Evolutionary conservation across 2,888 invertebrate species (phyloP).

Genomic region (Dynastes hyllus): DNA sequence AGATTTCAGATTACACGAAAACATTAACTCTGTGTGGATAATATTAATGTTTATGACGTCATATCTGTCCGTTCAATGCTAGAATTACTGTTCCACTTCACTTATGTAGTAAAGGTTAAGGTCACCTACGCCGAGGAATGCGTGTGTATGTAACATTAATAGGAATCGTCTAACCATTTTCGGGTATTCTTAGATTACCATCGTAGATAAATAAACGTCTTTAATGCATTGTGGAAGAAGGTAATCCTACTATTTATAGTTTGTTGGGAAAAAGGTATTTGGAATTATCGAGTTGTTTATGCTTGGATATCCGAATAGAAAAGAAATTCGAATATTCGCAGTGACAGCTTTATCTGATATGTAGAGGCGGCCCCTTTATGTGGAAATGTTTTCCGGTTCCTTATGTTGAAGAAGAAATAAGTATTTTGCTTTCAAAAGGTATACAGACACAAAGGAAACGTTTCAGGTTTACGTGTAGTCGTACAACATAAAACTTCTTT

Average conservation of each 20-base stretch:
- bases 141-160: slow-evolving; percentile 17
- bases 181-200: slow-evolving; percentile 7
- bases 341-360: no score
- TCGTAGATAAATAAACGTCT: slow-evolving; percentile 1
- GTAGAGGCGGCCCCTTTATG: not conserved
- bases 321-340: no score
- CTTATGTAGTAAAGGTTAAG: slow-evolving; percentile 17
- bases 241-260: slow-evolving; percentile 1
- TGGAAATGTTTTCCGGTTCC: not conserved
- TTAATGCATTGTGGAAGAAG: not conserved
- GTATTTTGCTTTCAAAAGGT: not conserved
- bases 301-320: not conserved
- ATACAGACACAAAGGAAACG: no score
- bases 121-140: slow-evolving; percentile 18
- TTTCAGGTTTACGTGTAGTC: no score
- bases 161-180: not conserved
- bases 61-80: not conserved
- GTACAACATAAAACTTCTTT: no score
- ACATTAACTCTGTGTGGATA: not conserved
- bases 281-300: not conserved
- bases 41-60: not conserved
- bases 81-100: slow-evolving; percentile 1
- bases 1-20: not conserved
- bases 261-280: not conserved
- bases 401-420: not conserved